Base-by-base conservation (phyloP, 2,888 invertebrate species). In the Microplitis manilae region DNA sequence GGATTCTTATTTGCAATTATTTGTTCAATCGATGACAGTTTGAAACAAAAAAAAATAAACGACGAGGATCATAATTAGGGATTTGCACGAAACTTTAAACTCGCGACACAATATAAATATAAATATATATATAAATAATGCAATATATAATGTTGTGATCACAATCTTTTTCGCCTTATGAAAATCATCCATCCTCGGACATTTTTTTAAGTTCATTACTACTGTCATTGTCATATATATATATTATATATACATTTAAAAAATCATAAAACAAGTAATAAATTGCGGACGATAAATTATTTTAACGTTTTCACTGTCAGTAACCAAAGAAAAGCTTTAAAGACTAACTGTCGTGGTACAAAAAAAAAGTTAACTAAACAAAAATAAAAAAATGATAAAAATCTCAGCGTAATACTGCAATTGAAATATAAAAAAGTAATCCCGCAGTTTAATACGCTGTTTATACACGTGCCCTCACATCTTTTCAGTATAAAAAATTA, bases 261-360 rank as follows among this genome's bases (percentile, higher is more conserved):
- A 30, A 62, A 17, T 13, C n/a, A 62, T 59, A 62, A 62, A 17
- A 17, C 7, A 20, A 65, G 38, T 13, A 30, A 65, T 65, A 65
- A 65, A 65, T 65, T 65, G 30, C 65, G 13, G 65, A 65, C 13
- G 65, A 71, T 61, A 17, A 15, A 71, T 61, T 17, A 40, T 64
- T 39, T 61, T n/a, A 9, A 20, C 41, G 20, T 50, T 41, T 61
- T 39, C 40, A 62, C 38, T 65, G 13, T 30, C 65, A 9, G 59
- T 67, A 77, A 74, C 71, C 62, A 77, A 77, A 74, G 62, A 65
- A 71, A 77, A 77, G 74, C 74, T 74, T 77, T 77, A 74, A 77
- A 67, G 71, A 69, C 61, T 67, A 77, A 77, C 77, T 77, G 77
- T 77, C 74, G 77, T 77, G 74, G 77, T 77, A 77, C 77, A 77